Evolutionary conservation across 2,797 vertebrate species (phyloP).

Genomic region (Falco rusticolus): DNA sequence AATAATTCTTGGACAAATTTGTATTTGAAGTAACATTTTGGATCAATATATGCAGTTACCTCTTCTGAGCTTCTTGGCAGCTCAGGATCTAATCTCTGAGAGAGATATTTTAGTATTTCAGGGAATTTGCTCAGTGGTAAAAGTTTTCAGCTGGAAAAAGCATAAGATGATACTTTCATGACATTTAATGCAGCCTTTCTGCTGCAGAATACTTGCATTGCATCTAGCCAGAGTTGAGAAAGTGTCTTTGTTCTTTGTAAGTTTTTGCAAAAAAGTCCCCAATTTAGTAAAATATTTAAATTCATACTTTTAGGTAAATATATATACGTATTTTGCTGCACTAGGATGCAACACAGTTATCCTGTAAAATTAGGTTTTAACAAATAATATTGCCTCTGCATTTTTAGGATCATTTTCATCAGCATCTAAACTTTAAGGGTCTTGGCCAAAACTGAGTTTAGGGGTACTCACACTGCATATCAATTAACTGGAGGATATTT

Average conservation of each 20-base stretch:
- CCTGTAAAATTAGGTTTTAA: not conserved
- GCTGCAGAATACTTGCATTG: not conserved
- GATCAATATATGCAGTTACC: constrained; percentile 36
- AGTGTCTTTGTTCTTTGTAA: not conserved
- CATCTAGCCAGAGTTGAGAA: not conserved
- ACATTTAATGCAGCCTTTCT: not conserved
- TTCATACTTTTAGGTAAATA: not conserved
- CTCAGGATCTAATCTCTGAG: constrained; percentile 15
- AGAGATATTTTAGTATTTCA: constrained; percentile 18
- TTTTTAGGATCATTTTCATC: not conserved
- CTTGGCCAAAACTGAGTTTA: not conserved
- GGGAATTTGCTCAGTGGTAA: not conserved
- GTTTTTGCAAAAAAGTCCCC: not conserved
- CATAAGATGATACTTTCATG: not conserved
- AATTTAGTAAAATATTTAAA: not conserved
- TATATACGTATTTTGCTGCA: not conserved
- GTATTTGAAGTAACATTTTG: constrained; percentile 38
- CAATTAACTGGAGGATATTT: not conserved
- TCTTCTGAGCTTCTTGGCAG: not conserved
- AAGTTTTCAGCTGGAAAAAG: not conserved
- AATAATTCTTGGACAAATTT: constrained; percentile 34
- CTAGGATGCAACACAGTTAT: not conserved
- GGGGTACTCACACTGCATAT: not conserved
- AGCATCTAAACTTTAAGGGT: not conserved
- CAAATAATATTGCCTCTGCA: not conserved